phyloP scores from a whole-genome alignment of 1,140 invertebrate species.

The Apis laboriosa region DNA sequence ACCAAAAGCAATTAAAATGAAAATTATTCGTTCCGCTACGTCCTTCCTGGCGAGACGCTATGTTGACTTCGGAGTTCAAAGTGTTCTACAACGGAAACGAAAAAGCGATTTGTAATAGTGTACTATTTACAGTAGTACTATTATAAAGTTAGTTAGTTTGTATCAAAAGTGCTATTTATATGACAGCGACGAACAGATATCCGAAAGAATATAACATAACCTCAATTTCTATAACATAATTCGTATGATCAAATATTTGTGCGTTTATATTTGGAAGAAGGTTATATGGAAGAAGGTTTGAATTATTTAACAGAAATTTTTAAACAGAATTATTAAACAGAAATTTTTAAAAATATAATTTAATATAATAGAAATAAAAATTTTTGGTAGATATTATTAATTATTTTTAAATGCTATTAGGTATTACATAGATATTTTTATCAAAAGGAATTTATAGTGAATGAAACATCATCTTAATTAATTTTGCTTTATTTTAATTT shows the following conservation, averaged over 20 bases:
- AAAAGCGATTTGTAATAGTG: neutral
- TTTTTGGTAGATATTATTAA: too few relatives aligned
- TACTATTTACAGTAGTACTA: too few relatives aligned
- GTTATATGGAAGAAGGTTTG: too few relatives aligned
- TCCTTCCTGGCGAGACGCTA: neutral
- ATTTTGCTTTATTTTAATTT: slow-evolving; percentile 59
- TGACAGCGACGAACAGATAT: neutral
- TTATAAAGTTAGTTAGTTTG: neutral
- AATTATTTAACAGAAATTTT: too few relatives aligned
- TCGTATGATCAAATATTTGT: too few relatives aligned
- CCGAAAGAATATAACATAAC: neutral
- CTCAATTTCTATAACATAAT: too few relatives aligned
- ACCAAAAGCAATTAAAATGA: slow-evolving; percentile 19
- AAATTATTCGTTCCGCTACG: neutral
- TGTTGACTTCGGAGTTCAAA: neutral
- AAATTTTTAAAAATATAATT: too few relatives aligned
- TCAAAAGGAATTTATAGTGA: slow-evolving; percentile 44
- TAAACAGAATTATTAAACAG: too few relatives aligned
- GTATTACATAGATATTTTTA: neutral
- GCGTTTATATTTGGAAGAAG: too few relatives aligned
- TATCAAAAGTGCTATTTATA: neutral
- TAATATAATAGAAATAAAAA: too few relatives aligned
- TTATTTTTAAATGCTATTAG: too few relatives aligned
- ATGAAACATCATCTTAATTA: slow-evolving; percentile 70
- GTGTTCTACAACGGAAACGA: neutral